phyloP scores from a whole-genome alignment of 2,888 invertebrate species.

The Nysson spinosus region DNA sequence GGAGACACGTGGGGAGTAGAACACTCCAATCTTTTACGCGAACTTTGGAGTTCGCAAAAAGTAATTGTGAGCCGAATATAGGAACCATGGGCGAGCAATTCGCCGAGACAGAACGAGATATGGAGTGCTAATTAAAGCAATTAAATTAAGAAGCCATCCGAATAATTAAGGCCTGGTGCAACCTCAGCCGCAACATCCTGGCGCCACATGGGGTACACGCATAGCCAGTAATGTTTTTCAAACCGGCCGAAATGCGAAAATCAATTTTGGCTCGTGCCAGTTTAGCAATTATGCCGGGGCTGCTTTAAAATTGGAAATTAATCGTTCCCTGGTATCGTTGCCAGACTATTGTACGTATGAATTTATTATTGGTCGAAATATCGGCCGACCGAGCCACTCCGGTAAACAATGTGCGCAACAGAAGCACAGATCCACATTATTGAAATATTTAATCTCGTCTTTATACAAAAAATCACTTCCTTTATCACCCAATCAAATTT shows the following conservation, averaged over 20 bases:
- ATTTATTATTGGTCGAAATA: constrained; percentile 17
- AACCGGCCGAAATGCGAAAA: constrained; percentile 1
- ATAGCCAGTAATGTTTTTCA: constrained; percentile 12
- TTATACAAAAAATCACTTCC: too few relatives aligned
- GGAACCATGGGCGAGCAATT: not conserved
- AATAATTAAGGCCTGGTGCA: constrained; percentile 63
- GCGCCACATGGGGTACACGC: constrained; percentile 2
- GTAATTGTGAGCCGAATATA: not conserved
- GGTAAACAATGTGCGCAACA: too few relatives aligned
- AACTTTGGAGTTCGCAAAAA: constrained; percentile 17
- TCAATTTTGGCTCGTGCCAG: constrained; percentile 8
- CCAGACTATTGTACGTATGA: constrained; percentile 10
- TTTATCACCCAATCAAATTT: too few relatives aligned
- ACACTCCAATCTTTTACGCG: not conserved
- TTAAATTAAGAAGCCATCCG: constrained; percentile 55
- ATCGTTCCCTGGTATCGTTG: constrained; percentile 5
- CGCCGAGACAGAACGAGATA: constrained; percentile 20
- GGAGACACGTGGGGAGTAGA: not conserved
- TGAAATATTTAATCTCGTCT: too few relatives aligned
- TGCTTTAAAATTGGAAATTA: constrained; percentile 24
- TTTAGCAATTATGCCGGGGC: constrained; percentile 1
- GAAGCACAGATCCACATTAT: too few relatives aligned
- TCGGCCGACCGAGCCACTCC: not conserved
- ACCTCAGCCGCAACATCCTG: constrained; percentile 6
- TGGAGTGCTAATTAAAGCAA: constrained; percentile 48